Conservation (phyloP, 2,797 vertebrate genomes). For the Delichon dasypus region DNA sequence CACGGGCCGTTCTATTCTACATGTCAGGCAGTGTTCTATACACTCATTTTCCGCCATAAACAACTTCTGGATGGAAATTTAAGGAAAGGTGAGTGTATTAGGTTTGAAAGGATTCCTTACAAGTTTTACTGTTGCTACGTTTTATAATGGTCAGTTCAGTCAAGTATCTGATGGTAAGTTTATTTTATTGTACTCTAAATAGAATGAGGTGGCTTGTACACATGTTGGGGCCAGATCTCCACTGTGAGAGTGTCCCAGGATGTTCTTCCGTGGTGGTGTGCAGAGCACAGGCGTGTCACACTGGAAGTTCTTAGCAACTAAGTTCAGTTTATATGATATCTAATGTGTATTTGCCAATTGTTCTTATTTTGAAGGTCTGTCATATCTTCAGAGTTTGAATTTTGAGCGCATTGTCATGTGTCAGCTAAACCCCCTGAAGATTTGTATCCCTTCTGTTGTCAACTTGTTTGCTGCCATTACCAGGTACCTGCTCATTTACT, state of each 20-base stretch:
- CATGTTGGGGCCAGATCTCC: not conserved
- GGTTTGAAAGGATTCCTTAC: not conserved
- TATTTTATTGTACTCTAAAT: not conserved
- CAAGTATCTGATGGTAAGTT: not conserved
- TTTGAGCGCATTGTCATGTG: constrained; percentile 94
- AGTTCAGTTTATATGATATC: not conserved
- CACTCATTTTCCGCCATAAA: constrained; percentile 87
- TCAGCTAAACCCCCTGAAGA: constrained; percentile 93
- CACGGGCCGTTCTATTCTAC: constrained; percentile 91
- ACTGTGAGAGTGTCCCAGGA: not conserved
- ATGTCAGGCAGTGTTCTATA: constrained; percentile 93
- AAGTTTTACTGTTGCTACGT: not conserved
- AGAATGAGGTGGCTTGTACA: not conserved
- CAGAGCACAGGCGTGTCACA: not conserved
- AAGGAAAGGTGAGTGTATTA: constrained; percentile 82
- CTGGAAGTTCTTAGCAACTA: not conserved
- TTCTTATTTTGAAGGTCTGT: constrained; percentile 80
- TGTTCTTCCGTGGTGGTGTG: not conserved
- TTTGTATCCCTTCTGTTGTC: constrained; percentile 89
- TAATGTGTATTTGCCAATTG: not conserved
- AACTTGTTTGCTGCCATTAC: constrained; percentile 94
- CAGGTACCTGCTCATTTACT: constrained; percentile 74
- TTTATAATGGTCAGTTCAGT: not conserved
- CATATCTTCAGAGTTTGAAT: constrained; percentile 91
- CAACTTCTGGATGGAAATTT: constrained; percentile 87